These are phyloP conservation scores for Zelostemma sp. DNA, from an alignment of 1,140 invertebrate genomes.

Conservation along the genomic window DNA sequence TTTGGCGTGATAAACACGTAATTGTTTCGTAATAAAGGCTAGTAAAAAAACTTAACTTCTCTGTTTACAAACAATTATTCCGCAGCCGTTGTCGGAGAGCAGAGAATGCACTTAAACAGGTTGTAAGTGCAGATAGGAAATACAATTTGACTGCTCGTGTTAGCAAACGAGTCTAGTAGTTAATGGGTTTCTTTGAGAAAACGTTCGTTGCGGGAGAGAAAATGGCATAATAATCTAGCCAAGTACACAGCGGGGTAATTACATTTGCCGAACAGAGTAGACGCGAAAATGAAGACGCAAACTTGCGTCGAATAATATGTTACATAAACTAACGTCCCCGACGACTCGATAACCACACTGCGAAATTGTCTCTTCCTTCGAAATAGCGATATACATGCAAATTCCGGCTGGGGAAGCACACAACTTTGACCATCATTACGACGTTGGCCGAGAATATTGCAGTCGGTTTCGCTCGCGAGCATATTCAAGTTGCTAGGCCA, in stretches of 20 bases:
- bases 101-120: too few relatives aligned
- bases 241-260: not conserved
- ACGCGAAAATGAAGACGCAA: not conserved
- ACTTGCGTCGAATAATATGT: conserved; percentile 1
- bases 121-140: too few relatives aligned
- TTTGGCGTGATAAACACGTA: too few relatives aligned
- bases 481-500: not conserved
- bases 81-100: too few relatives aligned
- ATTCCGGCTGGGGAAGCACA: conserved; percentile 33
- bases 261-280: not conserved
- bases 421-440: conserved; percentile 52
- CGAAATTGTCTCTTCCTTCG: conserved; percentile 27
- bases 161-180: too few relatives aligned
- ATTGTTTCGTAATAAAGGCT: too few relatives aligned
- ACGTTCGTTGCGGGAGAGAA: not conserved
- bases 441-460: conserved; percentile 50
- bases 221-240: not conserved
- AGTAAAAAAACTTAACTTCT: too few relatives aligned
- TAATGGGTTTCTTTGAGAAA: too few relatives aligned
- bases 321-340: not conserved
- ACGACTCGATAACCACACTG: conserved; percentile 11
- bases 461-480: conserved; percentile 34
- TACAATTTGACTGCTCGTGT: too few relatives aligned
- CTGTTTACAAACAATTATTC: too few relatives aligned
- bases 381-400: conserved; percentile 52